Evolutionary conservation across 2,113 vertebrate species (phyloP).

Genomic region (Tylochromis polylepis): DNA sequence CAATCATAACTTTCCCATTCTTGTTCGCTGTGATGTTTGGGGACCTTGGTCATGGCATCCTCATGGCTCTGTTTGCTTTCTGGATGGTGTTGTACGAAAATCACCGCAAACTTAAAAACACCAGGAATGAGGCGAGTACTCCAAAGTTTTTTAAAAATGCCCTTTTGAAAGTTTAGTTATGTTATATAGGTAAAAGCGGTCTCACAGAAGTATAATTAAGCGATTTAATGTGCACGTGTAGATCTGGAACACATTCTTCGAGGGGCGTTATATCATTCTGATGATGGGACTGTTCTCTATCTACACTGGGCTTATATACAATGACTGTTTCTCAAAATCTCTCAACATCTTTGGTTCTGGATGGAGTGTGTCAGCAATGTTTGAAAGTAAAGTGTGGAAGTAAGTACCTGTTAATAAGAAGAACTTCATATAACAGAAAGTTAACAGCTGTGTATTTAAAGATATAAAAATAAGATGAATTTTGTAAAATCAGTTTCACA

Average conservation of each 20-base stretch:
- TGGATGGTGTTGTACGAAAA: constrained; percentile 88
- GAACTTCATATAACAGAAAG: not conserved
- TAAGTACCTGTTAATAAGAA: constrained; percentile 58
- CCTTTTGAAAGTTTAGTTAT: not conserved
- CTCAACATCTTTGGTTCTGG: constrained; percentile 90
- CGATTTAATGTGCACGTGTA: constrained; percentile 43
- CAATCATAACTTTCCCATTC: constrained; percentile 95
- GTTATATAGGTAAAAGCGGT: too few relatives aligned
- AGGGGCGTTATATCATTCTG: constrained; percentile 92
- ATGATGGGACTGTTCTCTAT: constrained; percentile 96
- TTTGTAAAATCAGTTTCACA: not conserved
- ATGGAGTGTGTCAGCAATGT: constrained; percentile 89
- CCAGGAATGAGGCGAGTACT: constrained; percentile 82
- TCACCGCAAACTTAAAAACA: constrained; percentile 81
- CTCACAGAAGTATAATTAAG: not conserved
- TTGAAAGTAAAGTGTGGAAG: constrained; percentile 64
- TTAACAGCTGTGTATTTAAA: not conserved
- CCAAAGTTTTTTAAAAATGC: not conserved
- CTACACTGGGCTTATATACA: constrained; percentile 96
- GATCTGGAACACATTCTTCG: constrained; percentile 91
- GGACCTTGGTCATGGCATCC: constrained; percentile 88
- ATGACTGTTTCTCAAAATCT: constrained; percentile 98
- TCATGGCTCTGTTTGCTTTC: constrained; percentile 88
- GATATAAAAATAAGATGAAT: not conserved
- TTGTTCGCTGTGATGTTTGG: constrained; percentile 98